Percentiles rank a stretch among this genome's conserved stretches.
Conservation (phyloP, 2,797 vertebrate species). For the Mastacembelus armatus region DNA sequence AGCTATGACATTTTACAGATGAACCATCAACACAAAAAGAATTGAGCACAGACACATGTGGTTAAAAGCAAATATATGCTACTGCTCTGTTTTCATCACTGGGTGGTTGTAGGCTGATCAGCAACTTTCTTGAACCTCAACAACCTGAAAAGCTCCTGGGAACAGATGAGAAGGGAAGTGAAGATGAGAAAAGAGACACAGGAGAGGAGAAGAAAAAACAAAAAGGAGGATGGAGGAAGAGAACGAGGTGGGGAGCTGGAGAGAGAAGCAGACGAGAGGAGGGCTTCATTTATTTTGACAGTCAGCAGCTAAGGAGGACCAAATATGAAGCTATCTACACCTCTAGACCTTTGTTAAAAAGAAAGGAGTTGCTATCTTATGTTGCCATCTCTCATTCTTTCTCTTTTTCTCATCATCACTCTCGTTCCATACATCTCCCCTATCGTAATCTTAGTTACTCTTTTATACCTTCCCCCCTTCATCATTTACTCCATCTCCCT, state of each 20-base stretch:
- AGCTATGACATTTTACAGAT: too few relatives aligned
- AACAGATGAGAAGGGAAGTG: neutral
- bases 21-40: too few relatives aligned
- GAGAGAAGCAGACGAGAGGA: slow-evolving; percentile 8
- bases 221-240: neutral
- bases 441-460: neutral
- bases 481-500: slow-evolving; percentile 15
- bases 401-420: neutral
- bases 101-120: neutral
- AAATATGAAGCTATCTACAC: slow-evolving; percentile 12
- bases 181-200: neutral
- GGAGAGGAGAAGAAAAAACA: neutral
- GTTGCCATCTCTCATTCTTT: neutral
- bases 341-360: too few relatives aligned
- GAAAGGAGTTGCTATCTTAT: too few relatives aligned
- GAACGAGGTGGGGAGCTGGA: slow-evolving; percentile 5
- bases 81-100: too few relatives aligned
- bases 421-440: neutral
- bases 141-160: neutral
- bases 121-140: neutral
- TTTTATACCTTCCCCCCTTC: neutral
- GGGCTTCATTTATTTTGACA: slow-evolving; percentile 38
- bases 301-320: slow-evolving; percentile 12
- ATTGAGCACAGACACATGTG: too few relatives aligned
- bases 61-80: too few relatives aligned